Base-by-base conservation (phyloP, 1,140 invertebrate species). In the Liolophura sinensis region DNA sequence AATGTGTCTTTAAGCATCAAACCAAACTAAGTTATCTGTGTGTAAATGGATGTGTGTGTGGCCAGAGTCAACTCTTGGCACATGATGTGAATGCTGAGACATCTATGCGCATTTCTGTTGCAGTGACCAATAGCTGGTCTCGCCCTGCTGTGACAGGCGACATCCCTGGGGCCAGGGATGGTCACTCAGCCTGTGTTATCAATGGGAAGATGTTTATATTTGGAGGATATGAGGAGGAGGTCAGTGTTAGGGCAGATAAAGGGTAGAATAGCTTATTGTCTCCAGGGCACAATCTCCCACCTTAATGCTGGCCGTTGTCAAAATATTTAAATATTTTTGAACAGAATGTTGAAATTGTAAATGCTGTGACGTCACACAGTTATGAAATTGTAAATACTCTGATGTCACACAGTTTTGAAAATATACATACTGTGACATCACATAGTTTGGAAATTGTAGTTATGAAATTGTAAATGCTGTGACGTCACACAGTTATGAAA, bases 181-280 rank as follows among this genome's bases (percentile, higher is more conserved):
- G 95, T 0, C 95, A 97, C 83, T 91, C 93, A 18, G 93, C 94
- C 4, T 93, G 93, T 80, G 85, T 96, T 12, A 90, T 93, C 65
- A 86, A 87, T 65, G 86, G 92, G 74, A 89, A 88, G 73, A 96
- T 97, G 94, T 94, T 91, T 75, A 91, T 96, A 62, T 96, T 95
- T 86, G 95, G 93, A 25, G 94, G 94, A 9, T 96, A 82, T 76
- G 81, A 83, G 70, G 83, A 83, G 70, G 69, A 65, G 67, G 80
- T 82, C 65, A 65, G 72, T 62, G 22, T 59, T n/a, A 31, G 27
- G 4, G 57, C n/a, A n/a, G n/a, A n/a, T n/a, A n/a, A n/a, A n/a
- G n/a, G n/a, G n/a, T n/a, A n/a, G n/a, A n/a, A n/a, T n/a, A n/a
- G n/a, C n/a, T n/a, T n/a, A n/a, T n/a, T n/a, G n/a, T n/a, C n/a